Evolutionary conservation across 2,113 vertebrate species (phyloP).

Genomic region (Origma solitaria): DNA sequence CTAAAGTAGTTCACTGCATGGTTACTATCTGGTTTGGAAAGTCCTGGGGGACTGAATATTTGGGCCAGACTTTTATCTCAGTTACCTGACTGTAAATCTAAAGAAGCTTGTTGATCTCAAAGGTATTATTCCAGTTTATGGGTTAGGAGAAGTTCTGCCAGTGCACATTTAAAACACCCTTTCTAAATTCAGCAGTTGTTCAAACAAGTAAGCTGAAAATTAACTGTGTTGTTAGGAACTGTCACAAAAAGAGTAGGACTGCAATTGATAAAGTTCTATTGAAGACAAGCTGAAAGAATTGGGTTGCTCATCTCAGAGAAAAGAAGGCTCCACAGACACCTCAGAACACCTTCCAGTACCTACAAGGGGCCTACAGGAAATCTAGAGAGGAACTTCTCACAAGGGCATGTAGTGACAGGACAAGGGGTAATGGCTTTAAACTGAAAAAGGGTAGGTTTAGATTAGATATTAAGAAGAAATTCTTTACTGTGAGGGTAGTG

Average conservation of each 20-base stretch:
- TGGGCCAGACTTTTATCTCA: constrained; percentile 11
- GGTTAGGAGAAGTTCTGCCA: neutral
- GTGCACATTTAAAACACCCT: neutral
- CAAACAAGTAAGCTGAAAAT: neutral
- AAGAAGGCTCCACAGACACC: neutral
- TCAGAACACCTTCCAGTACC: neutral
- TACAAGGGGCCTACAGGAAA: neutral
- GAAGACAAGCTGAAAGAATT: neutral
- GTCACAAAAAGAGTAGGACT: neutral
- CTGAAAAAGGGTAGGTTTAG: neutral
- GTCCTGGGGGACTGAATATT: neutral
- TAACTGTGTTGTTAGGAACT: neutral
- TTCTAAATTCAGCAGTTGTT: neutral
- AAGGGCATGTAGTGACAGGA: neutral
- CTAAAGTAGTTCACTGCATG: neutral
- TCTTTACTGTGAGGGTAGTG: neutral
- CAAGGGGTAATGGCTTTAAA: neutral
- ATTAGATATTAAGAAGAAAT: neutral
- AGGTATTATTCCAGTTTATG: constrained; percentile 6
- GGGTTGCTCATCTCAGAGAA: neutral
- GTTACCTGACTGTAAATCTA: neutral
- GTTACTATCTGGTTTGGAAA: neutral
- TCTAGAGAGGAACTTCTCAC: neutral
- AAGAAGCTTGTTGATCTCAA: constrained; percentile 17
- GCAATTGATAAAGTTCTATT: accelerated